Base-by-base conservation (phyloP, 2,888 invertebrate genomes). In the Osedax frankpressi region DNA sequence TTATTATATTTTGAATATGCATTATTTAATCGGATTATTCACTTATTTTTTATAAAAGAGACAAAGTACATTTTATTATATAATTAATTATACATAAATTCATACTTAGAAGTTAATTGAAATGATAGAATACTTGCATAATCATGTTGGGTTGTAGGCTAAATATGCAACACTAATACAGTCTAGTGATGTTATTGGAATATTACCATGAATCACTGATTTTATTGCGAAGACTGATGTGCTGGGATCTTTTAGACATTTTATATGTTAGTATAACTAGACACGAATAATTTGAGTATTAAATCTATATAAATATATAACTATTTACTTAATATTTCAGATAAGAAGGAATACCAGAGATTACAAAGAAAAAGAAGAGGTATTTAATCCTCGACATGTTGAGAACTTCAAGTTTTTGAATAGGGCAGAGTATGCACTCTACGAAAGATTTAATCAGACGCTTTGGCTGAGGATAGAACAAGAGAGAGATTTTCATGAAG, bases 231-330 rank as follows among this genome's bases (percentile, higher is more conserved):
- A 76, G 82, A 25, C 67, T 78, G 19, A 80, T 84, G 80, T 82
- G 83, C 75, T 84, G 84, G 84, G 76, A 74, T 2, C 78, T 80
- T 0, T 79, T 80, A 70, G 84, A 84, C 74, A 81, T 84, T 24
- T 30, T 84, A 0, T 81, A 80, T 75, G 75, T 44, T 44, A 44
- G 44, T 44, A 44, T 44, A n/a, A n/a, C n/a, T n/a, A n/a, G n/a
- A n/a, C n/a, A n/a, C n/a, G n/a, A n/a, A n/a, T n/a, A n/a, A 44
- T 44, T 44, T 19, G 19, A 44, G 44, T 44, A 44, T 44, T 6
- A 44, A 11, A 44, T 44, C 19, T 44, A 19, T 44, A 44, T 44
- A 44, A 19, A 44, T 44, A 44, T 44, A 19, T 44, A 19, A 11
- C 11, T 44, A 19, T 44, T 44, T 19, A 11, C 44, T 19, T 44